These are phyloP conservation scores for Zelleria hepariella DNA, from an alignment of 2,888 invertebrate genomes.

Conservation along the genomic window DNA sequence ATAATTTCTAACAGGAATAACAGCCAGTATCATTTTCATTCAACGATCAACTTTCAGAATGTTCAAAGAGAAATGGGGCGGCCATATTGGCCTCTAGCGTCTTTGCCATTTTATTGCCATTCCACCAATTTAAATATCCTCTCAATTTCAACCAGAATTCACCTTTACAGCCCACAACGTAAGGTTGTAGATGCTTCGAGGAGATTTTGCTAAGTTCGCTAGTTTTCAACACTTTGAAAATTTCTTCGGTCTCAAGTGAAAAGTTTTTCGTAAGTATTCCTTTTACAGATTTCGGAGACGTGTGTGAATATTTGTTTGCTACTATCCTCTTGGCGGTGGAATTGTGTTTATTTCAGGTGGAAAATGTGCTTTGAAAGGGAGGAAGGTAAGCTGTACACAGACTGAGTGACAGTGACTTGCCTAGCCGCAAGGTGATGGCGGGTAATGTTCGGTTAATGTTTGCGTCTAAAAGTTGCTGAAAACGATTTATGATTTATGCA, in stretches of 20 bases:
- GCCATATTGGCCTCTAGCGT: slow-evolving; percentile 1
- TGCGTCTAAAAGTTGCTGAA: no score
- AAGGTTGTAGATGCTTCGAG: not conserved
- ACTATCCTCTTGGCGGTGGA: not conserved
- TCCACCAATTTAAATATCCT: not conserved
- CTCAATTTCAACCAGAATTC: not conserved
- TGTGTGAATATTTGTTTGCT: slow-evolving; percentile 1
- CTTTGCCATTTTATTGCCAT: slow-evolving; percentile 1
- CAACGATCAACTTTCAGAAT: not conserved
- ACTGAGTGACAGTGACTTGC: not conserved
- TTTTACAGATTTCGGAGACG: slow-evolving; percentile 6
- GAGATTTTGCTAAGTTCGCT: not conserved
- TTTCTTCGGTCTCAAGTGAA: not conserved
- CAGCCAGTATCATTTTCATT: not conserved
- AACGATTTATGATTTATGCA: no score
- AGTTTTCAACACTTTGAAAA: slow-evolving; percentile 2
- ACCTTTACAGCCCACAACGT: not conserved
- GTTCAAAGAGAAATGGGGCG: not conserved
- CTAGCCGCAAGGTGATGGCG: not conserved
- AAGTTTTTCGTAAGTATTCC: slow-evolving; percentile 4
- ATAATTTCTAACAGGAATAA: not conserved
- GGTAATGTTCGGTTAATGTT: no score
- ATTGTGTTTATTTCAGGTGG: not conserved
- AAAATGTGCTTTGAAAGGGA: not conserved
- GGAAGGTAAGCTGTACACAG: not conserved